Percentiles rank a stretch among this genome's conserved stretches.
phyloP scores from a whole-genome alignment of 2,113 vertebrate genomes.

The Corvus moneduloides region DNA sequence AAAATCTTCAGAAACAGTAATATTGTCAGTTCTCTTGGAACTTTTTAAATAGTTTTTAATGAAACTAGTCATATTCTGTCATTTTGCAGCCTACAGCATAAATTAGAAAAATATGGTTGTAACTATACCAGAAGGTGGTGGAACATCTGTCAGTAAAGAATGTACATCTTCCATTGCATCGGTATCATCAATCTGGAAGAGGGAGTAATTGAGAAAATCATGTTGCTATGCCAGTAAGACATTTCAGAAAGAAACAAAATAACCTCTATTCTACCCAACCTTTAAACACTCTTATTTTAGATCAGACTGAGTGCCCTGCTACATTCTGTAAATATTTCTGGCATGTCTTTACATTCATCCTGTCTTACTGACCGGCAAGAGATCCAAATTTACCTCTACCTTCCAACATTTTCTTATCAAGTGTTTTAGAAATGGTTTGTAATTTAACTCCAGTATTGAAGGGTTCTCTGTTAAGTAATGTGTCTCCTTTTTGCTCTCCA shows the following conservation, averaged over 20 bases:
- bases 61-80: not conserved
- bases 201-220: not conserved
- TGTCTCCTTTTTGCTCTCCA: not conserved
- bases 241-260: not conserved
- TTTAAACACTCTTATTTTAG: not conserved
- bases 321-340: not conserved
- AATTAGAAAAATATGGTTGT: not conserved
- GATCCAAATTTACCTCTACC: not conserved
- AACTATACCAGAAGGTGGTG: conserved; percentile 85
- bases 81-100: not conserved
- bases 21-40: not conserved
- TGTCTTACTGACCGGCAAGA: not conserved
- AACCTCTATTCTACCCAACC: not conserved
- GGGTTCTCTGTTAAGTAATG: not conserved
- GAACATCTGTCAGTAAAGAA: conserved; percentile 88
- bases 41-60: not conserved
- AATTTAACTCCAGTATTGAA: not conserved
- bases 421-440: not conserved
- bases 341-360: not conserved
- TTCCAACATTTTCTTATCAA: not conserved
- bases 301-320: not conserved
- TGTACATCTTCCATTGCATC: conserved; percentile 97
- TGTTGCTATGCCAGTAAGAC: not conserved
- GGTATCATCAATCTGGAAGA: conserved; percentile 91
- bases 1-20: not conserved